Evolutionary conservation across 1,140 invertebrate genomes (phyloP).

Genomic region (Microplitis demolitor): DNA sequence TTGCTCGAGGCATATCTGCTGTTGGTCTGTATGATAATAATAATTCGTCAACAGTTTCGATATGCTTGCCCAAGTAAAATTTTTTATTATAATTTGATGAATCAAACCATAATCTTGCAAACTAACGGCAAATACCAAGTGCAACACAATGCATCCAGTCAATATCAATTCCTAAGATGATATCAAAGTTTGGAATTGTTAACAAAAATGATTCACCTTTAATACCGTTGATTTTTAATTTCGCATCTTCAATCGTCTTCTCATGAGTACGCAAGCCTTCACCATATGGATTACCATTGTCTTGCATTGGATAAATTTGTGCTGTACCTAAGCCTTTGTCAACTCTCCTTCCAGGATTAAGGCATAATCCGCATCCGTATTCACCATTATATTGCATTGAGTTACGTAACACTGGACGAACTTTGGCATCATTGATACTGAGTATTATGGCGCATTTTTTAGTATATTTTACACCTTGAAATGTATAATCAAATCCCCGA

Average conservation of each 20-base stretch:
- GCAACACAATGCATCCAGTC: slow-evolving; percentile 43
- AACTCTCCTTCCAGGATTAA: slow-evolving; percentile 33
- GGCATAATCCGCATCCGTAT: slow-evolving; percentile 41
- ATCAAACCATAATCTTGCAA: slow-evolving; percentile 37
- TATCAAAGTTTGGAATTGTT: slow-evolving; percentile 33
- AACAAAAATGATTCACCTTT: neutral
- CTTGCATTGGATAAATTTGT: slow-evolving; percentile 32
- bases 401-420: slow-evolving; percentile 28
- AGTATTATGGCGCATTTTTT: slow-evolving; percentile 32
- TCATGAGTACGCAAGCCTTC: slow-evolving; percentile 30
- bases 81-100: slow-evolving; percentile 13
- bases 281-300: slow-evolving; percentile 26
- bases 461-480: slow-evolving; percentile 1
- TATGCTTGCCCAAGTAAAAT: slow-evolving; percentile 21
- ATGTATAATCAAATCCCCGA: slow-evolving; percentile 30
- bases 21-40: too few relatives aligned
- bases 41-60: slow-evolving; percentile 3
- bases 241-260: slow-evolving; percentile 5
- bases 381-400: slow-evolving; percentile 37
- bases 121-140: slow-evolving; percentile 33
- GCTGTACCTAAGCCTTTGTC: slow-evolving; percentile 24
- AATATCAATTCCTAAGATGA: slow-evolving; percentile 29
- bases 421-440: slow-evolving; percentile 35
- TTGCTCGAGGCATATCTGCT: too few relatives aligned
- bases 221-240: neutral